phyloP scores from a whole-genome alignment of 1,140 invertebrate genomes.

The Sarcophaga bullata region DNA sequence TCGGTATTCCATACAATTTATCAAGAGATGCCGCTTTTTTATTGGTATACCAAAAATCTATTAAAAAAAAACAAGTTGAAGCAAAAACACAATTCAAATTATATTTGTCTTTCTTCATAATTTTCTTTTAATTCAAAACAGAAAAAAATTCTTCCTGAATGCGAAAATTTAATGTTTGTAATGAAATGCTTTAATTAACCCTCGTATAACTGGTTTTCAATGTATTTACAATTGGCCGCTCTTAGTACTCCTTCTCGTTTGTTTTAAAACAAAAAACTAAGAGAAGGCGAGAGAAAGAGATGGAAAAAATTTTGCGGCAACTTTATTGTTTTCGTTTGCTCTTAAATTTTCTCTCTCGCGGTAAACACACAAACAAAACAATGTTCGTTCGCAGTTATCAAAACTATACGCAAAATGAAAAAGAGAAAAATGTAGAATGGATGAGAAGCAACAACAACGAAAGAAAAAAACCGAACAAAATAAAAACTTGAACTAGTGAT shows the following conservation, averaged over 20 bases:
- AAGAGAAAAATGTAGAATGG: not conserved
- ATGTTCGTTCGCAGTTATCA: not conserved
- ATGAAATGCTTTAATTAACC: too few species aligned
- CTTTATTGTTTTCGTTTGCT: not conserved
- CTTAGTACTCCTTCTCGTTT: not conserved
- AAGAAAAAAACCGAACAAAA: conserved; percentile 10
- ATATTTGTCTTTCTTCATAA: too few species aligned
- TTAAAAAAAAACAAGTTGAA: too few species aligned
- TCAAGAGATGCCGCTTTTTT: too few species aligned
- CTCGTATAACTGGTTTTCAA: too few species aligned
- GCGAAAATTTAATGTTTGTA: too few species aligned
- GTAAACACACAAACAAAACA: not conserved
- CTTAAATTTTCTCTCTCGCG: not conserved
- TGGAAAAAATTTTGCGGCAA: conserved; percentile 34
- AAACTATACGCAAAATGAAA: not conserved
- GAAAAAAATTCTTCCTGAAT: too few species aligned
- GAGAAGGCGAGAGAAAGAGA: not conserved
- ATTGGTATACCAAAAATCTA: too few species aligned
- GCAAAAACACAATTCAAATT: too few species aligned
- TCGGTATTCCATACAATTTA: too few species aligned
- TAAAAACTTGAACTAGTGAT: conserved; percentile 16
- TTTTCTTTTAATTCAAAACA: too few species aligned
- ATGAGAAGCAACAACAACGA: not conserved
- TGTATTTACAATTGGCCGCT: too few species aligned
- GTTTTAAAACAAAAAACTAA: not conserved